Evolutionary conservation across 2,113 vertebrate species (phyloP).

Genomic region (Marcusenius ussheri): DNA sequence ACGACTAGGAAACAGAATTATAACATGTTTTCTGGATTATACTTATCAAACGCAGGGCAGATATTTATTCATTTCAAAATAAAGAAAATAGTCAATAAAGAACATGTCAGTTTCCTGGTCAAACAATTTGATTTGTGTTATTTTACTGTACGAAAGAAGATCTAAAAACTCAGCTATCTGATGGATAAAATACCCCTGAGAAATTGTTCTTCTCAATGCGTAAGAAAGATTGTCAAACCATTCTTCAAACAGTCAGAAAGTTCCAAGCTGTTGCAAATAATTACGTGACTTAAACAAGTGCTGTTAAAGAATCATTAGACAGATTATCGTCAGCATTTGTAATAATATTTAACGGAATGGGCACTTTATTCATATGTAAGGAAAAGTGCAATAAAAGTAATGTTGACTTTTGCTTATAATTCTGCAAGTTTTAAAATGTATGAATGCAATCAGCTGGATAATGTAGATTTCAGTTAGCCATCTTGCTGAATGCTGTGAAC

Average conservation of each 20-base stretch:
- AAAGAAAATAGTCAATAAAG: not conserved
- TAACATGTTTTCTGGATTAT: not conserved
- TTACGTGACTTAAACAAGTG: not conserved
- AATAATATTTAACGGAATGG: not conserved
- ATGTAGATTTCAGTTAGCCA: not conserved
- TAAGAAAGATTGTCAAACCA: not conserved
- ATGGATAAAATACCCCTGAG: not conserved
- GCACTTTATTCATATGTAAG: not conserved
- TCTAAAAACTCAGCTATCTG: not conserved
- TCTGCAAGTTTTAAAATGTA: not conserved
- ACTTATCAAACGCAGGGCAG: not conserved
- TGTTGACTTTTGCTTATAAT: not conserved
- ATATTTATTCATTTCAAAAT: not conserved
- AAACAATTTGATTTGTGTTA: not conserved
- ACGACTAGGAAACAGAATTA: not conserved
- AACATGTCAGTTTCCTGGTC: not conserved
- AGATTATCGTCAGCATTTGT: not conserved
- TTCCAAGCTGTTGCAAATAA: not conserved
- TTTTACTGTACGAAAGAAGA: not conserved
- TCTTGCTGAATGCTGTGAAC: not conserved
- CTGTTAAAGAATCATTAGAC: not conserved
- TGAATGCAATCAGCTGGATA: not conserved
- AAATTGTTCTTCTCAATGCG: not conserved
- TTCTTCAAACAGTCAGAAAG: not conserved
- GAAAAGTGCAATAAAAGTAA: not conserved